phyloP scores from a whole-genome alignment of 2,888 invertebrate species.

The Euplexia lucipara region DNA sequence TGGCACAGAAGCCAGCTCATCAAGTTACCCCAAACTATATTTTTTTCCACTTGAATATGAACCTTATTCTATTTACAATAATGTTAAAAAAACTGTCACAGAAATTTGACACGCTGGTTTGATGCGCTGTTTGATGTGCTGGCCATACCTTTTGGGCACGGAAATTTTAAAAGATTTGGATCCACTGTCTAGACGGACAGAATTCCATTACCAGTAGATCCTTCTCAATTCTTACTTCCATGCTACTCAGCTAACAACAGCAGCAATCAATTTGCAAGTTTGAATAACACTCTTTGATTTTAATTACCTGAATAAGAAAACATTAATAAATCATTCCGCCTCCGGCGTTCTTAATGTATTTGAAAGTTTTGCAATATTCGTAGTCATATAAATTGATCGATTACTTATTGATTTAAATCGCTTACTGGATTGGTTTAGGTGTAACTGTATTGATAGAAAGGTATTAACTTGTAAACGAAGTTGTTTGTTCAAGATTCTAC shows the following conservation, averaged over 20 bases:
- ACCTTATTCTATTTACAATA: too few relatives aligned
- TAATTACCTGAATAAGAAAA: slow-evolving; percentile 49
- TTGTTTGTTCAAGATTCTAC: too few relatives aligned
- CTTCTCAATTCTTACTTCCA: not conserved
- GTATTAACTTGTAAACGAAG: too few relatives aligned
- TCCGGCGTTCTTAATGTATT: slow-evolving; percentile 31
- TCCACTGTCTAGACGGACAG: not conserved
- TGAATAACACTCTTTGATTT: slow-evolving; percentile 52
- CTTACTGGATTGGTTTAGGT: not conserved
- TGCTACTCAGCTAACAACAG: slow-evolving; percentile 39
- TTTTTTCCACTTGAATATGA: too few relatives aligned
- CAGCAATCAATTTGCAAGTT: slow-evolving; percentile 43
- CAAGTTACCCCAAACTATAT: too few relatives aligned
- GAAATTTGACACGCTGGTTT: too few relatives aligned
- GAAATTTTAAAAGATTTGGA: too few relatives aligned
- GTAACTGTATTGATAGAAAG: not conserved
- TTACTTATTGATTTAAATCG: slow-evolving; percentile 27
- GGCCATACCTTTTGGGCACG: too few relatives aligned
- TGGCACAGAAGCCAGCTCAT: too few relatives aligned
- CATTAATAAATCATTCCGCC: slow-evolving; percentile 38
- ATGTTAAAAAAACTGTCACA: too few relatives aligned
- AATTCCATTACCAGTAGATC: not conserved
- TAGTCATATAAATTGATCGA: slow-evolving; percentile 33
- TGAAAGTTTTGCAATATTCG: slow-evolving; percentile 30
- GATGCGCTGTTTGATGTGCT: too few relatives aligned